Percentiles rank a stretch among this genome's conserved stretches.
These are phyloP conservation scores for Rhyzopertha dominica DNA, from an alignment of 1,140 invertebrate genomes.

Conservation along the genomic window DNA sequence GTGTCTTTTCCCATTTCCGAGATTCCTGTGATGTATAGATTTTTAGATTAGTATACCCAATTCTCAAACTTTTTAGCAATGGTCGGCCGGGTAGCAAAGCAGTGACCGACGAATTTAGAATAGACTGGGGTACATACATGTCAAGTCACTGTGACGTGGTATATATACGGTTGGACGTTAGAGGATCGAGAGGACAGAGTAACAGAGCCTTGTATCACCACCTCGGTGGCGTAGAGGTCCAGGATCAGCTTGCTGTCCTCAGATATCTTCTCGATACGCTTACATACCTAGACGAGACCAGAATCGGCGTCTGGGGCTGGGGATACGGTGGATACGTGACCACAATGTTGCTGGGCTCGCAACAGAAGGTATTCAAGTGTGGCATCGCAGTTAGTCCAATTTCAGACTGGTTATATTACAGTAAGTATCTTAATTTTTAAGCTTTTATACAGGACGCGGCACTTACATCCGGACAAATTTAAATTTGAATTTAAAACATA, in stretches of 20 bases:
- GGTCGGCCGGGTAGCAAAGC: constrained; percentile 83
- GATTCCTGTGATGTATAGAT: too few species aligned
- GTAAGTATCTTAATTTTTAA: constrained; percentile 54
- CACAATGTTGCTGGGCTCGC: constrained; percentile 78
- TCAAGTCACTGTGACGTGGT: constrained; percentile 87
- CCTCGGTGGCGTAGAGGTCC: constrained; percentile 80
- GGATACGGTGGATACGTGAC: constrained; percentile 94
- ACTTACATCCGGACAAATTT: too few species aligned
- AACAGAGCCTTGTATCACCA: constrained; percentile 71
- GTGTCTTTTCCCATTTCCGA: too few species aligned
- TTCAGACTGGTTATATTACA: constrained; percentile 91
- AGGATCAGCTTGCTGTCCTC: constrained; percentile 77
- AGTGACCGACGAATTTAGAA: constrained; percentile 76
- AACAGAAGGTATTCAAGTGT: constrained; percentile 83
- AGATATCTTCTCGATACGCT: constrained; percentile 75
- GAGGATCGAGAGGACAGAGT: constrained; percentile 78
- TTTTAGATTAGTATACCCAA: too few species aligned
- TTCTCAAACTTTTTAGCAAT: constrained; percentile 77
- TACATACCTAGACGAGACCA: constrained; percentile 79
- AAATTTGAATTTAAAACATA: constrained; percentile 1
- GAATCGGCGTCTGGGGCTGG: constrained; percentile 93
- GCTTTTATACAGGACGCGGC: too few species aligned
- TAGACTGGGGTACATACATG: constrained; percentile 92
- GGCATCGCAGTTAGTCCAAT: constrained; percentile 91
- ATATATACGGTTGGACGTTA: constrained; percentile 80